Evolutionary conservation across 2,888 invertebrate species (phyloP).

Genomic region (Cryptocheilus praepositus): DNA sequence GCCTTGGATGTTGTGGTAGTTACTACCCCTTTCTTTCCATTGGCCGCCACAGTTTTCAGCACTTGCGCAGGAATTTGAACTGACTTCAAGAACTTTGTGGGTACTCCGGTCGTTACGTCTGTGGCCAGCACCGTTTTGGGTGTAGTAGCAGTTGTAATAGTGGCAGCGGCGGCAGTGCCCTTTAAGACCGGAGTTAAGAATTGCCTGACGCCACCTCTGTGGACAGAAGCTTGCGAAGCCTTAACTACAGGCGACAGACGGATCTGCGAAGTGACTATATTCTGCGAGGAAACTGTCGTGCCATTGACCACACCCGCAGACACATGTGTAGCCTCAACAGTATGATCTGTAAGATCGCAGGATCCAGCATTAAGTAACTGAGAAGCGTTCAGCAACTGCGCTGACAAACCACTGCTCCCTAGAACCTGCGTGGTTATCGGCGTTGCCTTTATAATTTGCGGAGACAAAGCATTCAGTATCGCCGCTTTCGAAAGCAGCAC

Average conservation of each 20-base stretch:
- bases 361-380: conserved; percentile 49
- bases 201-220: conserved; percentile 57
- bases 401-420: conserved; percentile 53
- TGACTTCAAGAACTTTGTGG: conserved; percentile 55
- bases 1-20: conserved; percentile 31
- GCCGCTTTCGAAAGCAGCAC: conserved; percentile 64
- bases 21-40: conserved; percentile 31
- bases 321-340: conserved; percentile 38
- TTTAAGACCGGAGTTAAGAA: conserved; percentile 60
- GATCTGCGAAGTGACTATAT: conserved; percentile 53
- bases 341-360: conserved; percentile 54
- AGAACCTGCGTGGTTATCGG: conserved; percentile 61
- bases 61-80: conserved; percentile 64
- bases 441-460: conserved; percentile 63
- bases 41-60: conserved; percentile 46
- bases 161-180: conserved; percentile 26
- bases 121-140: conserved; percentile 29
- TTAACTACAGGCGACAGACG: conserved; percentile 57
- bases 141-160: neutral
- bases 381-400: conserved; percentile 58
- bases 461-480: conserved; percentile 57
- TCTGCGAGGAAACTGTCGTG: conserved; percentile 46
- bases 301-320: conserved; percentile 38
- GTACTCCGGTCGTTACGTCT: conserved; percentile 35
- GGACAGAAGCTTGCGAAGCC: conserved; percentile 49